Evolutionary conservation across 1,140 invertebrate species (phyloP), one percentile per base, ranked within the genome.

Genomic region (Camponotus vicinus): DNA sequence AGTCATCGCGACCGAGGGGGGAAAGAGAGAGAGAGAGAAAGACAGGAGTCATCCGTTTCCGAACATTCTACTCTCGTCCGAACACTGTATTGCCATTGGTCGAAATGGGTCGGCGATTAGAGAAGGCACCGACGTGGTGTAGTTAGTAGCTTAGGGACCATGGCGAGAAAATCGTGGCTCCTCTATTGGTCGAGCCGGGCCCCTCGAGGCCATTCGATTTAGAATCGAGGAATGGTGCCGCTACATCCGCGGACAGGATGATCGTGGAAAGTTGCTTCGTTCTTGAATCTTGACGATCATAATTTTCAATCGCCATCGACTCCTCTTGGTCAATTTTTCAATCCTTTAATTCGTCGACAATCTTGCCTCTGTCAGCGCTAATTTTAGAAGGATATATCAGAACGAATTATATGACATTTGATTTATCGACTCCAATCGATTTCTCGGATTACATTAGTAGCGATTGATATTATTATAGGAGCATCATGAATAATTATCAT

Each of bases 141-240:
- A 87, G 40, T 59, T 27, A 45, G 87, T 59, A 45, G 87, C 63
- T 59, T 85, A 83, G 80, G 86, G 76, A 70, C 84, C 75, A 80
- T 15, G 64, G 11, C 78, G 73, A 63, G 64, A 86, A 92, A 92
- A 92, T 87, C 88, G 84, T 66, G 79, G 79, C 80, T 66, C 89
- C 75, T 78, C 79, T 69, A 93, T 93, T 92, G 90, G 92, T 61
- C 73, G 89, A 85, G 92, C 83, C 79, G 88, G 78, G 76, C 85
- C 77, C 85, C 88, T 89, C 91, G 91, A 92, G 91, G 93, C 91
- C 91, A 90, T 94, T 94, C 92, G 93, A 93, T 93, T 94, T 92
- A 91, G 91, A 91, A 92, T 92, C 83, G 90, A 93, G 92, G 91
- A 94, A 94, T 93, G 92, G 92, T 93, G 91, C 79, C 92, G 89